These are phyloP conservation scores for Mus caroli DNA, from an alignment of 2,797 vertebrate genomes.

Conservation along the genomic window DNA sequence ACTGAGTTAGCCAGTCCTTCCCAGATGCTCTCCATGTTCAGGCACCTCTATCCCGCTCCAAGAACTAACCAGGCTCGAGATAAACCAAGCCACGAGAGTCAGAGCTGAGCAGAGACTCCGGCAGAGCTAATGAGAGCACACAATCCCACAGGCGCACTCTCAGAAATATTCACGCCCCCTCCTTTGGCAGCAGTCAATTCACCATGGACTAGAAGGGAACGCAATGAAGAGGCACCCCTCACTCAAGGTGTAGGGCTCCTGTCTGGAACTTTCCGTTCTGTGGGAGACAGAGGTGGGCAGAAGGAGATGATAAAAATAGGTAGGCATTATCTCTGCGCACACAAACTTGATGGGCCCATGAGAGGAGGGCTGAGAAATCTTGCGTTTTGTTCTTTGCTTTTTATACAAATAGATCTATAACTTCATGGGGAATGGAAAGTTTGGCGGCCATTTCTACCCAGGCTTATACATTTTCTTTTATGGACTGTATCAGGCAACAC, in stretches of 20 bases:
- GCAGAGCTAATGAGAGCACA: not conserved
- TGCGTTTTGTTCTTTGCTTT: not conserved
- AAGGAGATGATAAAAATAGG: conserved; percentile 59
- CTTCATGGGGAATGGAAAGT: conserved; percentile 72
- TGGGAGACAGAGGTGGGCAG: conserved; percentile 53
- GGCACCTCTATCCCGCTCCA: not conserved
- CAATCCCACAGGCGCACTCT: not conserved
- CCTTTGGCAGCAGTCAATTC: not conserved
- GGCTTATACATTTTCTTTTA: conserved; percentile 77
- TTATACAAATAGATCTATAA: not conserved
- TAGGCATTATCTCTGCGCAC: not conserved
- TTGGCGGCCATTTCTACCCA: conserved; percentile 77
- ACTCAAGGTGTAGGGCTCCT: conserved; percentile 27
- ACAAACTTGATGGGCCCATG: not conserved
- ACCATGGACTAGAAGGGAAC: conserved; percentile 2
- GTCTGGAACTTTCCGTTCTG: conserved; percentile 53
- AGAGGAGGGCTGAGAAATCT: not conserved
- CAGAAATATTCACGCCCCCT: not conserved
- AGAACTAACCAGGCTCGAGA: not conserved
- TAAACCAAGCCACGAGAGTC: not conserved
- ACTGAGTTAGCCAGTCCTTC: not conserved
- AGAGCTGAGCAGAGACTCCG: not conserved
- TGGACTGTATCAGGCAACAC: conserved; percentile 66
- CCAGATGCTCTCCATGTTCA: not conserved
- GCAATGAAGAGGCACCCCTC: conserved; percentile 1